Evolutionary conservation across 2,113 vertebrate species (phyloP), one percentile per base, ranked within the genome.

Genomic region (Etia nguti): DNA sequence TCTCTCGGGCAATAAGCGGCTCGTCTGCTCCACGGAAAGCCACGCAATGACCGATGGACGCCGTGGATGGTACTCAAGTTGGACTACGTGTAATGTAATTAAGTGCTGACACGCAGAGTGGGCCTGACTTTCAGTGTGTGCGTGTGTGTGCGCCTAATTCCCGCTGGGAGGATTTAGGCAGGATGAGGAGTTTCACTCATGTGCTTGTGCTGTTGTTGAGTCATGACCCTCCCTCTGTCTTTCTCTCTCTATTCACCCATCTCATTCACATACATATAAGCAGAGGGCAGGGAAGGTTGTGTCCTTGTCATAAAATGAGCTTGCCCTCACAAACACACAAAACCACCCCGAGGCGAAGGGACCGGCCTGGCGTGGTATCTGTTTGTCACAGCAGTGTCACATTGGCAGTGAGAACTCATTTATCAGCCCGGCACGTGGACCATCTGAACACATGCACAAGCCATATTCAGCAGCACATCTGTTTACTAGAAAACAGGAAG

Each of bases 361-460:
- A 80, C 70, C 60, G 82, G 86, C 75, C 88, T 70, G 85, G 79
- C 13, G 73, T 79, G 68, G 85, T 92, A 92, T 93, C 90, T 79
- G 93, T 93, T 91, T 89, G 92, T 92, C 92, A 91, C 88, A 85
- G 91, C 86, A 34, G 91, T 86, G 93, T 93, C 92, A 94, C 93
- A 85, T 83, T 94, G 92, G 91, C 83, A 89, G 85, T 16, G 84
- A 65, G 90, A 83, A 90, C 80, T 89, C 80, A 34, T 92, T 93
- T 86, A 93, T 92, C 87, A 80, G 84, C 56, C 18, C 26, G 20
- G 82, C 92, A 92, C 84, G 83, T 89, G 88, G 79, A 83, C 79
- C 5, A n/a, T 85, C 88, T 22, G 79, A 80, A 75, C 83, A 86
- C 87, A 83, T 41, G 77, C 85, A 86, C 89, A 88, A 52, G 90